Conservation (phyloP, 1,140 invertebrate genomes). For the Polypedilum pembai region DNA sequence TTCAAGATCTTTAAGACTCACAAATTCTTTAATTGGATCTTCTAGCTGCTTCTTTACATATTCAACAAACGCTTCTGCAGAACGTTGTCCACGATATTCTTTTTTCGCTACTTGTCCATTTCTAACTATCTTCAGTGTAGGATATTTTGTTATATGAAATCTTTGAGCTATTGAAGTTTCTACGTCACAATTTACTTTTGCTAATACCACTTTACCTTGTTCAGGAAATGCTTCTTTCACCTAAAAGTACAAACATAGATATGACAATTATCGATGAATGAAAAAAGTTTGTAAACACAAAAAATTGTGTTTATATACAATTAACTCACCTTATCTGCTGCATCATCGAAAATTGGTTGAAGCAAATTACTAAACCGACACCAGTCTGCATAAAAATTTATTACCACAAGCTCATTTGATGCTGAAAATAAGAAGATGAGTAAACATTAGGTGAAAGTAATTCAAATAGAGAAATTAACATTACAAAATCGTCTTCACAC, state of each 20-base stretch:
- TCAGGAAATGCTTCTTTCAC: conserved; percentile 65
- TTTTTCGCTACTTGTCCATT: conserved; percentile 90
- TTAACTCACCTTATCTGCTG: conserved; percentile 71
- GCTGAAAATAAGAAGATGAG: conserved; percentile 57
- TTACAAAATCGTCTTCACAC: no score
- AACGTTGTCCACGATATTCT: conserved; percentile 79
- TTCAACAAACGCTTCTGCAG: conserved; percentile 71
- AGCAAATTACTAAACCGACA: conserved; percentile 92
- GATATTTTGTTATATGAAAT: conserved; percentile 97
- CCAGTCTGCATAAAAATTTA: conserved; percentile 99
- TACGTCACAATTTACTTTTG: conserved; percentile 93
- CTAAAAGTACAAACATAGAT: conserved; percentile 30
- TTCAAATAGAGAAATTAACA: no score
- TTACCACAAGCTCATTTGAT: conserved; percentile 90
- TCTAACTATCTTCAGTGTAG: conserved; percentile 91
- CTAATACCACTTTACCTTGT: conserved; percentile 79
- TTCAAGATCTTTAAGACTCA: conserved; percentile 63
- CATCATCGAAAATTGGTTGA: conserved; percentile 94
- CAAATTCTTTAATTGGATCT: conserved; percentile 79
- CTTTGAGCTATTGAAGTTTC: conserved; percentile 76
- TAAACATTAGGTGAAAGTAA: conserved; percentile 29
- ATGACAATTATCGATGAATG: background rate
- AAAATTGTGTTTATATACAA: background rate
- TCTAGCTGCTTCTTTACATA: conserved; percentile 86
- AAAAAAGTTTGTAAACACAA: background rate